These are phyloP conservation scores for Cervus canadensis DNA, from an alignment of 2,113 vertebrate species.

Conservation along the genomic window DNA sequence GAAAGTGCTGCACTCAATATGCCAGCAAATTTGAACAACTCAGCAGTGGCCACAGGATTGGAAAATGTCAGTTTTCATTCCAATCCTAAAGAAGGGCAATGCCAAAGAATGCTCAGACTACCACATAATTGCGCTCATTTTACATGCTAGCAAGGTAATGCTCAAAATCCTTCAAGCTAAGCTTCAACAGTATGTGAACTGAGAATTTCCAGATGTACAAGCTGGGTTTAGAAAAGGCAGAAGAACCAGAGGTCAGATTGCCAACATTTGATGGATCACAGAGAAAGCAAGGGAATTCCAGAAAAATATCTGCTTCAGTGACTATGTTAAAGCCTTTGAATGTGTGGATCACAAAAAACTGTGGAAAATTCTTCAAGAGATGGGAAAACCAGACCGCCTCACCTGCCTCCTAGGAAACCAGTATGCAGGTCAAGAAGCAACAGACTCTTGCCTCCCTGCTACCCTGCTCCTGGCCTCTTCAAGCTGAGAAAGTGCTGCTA, in stretches of 20 bases:
- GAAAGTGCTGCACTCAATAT: background rate
- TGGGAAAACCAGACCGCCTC: background rate
- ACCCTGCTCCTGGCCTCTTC: background rate
- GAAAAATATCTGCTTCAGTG: background rate
- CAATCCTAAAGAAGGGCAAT: background rate
- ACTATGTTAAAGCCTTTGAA: background rate
- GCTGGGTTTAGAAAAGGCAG: background rate
- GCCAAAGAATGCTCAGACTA: background rate
- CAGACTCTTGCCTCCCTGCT: background rate
- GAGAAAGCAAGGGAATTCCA: background rate
- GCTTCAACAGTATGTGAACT: background rate
- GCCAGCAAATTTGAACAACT: background rate
- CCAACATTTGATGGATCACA: background rate
- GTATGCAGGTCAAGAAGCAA: background rate
- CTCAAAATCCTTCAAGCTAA: background rate
- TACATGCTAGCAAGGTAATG: background rate
- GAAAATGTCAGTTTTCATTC: background rate
- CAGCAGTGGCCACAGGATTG: background rate
- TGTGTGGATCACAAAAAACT: background rate
- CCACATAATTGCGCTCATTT: background rate
- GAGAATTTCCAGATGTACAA: background rate
- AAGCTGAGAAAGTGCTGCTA: background rate
- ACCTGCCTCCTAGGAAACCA: background rate
- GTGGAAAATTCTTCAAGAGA: background rate
- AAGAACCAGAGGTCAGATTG: background rate